Base-by-base conservation (phyloP, 2,888 invertebrate species). In the Andrena minutula region DNA sequence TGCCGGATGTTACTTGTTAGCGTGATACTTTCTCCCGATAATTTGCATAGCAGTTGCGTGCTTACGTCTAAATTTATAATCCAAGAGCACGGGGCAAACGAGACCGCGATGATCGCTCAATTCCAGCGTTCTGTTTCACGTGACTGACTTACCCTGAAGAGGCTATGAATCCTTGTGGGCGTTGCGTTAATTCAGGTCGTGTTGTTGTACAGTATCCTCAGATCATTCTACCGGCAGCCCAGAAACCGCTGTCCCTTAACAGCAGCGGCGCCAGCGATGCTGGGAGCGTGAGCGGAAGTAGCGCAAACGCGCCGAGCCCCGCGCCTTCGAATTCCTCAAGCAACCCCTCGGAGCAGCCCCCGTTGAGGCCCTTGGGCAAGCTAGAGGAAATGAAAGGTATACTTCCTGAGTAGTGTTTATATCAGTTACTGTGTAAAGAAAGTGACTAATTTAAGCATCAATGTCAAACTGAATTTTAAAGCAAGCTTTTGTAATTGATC, bases 321-420 rank as follows among this genome's bases (percentile, higher is more conserved):
- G 93, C 93, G 3, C 92, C 93, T 2, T 91, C 91, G 26, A 93
- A 92, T 79, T 89, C 92, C 51, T 92, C 92, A 32, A 92, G 90
- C 69, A 92, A 91, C 85, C 91, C 92, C 16, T 92, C 92, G 60
- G 94, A 94, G 71, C 94, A 93, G 60, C 94, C 94, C 16, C 93
- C 93, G 10, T 91, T 90, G 79, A 94, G 95, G 91, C 94, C 95
- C 53, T 91, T 95, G 26, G 95, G 96, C 30, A 97, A 98, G 82
- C 95, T 99, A 90, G 98, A 99, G 93, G 99, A 99, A 92, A 98
- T 99, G 98, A 99, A 99, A 95, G 95, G 94, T 94, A 88, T 74
- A 26, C 3, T 23, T 41, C 3, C 3, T 0, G 6, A 58, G 26
- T 26, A 7, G 10, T 12, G 4, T 7, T 47, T 30, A 7, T 12